Evolutionary conservation across 2,797 vertebrate species (phyloP), one percentile per base, ranked within the genome.

Genomic region (Pseudochaenichthys georgianus): DNA sequence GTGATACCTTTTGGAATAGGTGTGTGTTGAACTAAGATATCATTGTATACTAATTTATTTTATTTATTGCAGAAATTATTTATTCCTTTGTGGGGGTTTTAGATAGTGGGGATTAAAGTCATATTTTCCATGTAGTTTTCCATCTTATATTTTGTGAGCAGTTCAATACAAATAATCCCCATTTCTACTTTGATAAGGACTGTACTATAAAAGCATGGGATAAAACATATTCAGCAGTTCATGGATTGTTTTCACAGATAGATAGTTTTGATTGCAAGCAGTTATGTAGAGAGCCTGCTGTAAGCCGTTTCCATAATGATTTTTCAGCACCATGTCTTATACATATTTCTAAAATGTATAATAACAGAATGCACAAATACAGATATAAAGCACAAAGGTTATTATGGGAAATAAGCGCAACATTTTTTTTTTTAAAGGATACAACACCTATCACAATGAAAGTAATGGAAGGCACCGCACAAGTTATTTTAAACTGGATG

Each of bases 131-230:
- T 70, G 87, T 84, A 85, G 86, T 88, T 94, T 92, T 88, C 78
- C 88, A 92, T 91, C 78, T 73, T 87, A 81, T 92, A 92, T 92
- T 90, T 91, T 93, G 77, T 87, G 88, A 88, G 69, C 68, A 80
- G 77, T 82, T 69, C 80, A 83, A 79, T 77, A 70, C 6, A 6
- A 38, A 38, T 38, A 69, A 78, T 64, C 51, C 74, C 72, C 54
- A 77, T 93, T 93, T 91, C 82, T 91, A 92, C 84, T 94, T 92
- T 93, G 86, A 88, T 92, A 90, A 91, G 81, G 61, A 87, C 75
- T 92, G 86, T 92, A 89, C 82, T 91, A 90, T 92, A 90, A 75
- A 75, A 82, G 93, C 92, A 94, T 93, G 93, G 87, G 62, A 86
- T 88, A 46, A 80, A 86, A 82, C 23, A 64, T 80, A 68, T 70